Evolutionary conservation across 2,797 vertebrate species (phyloP).

Genomic region (Acropternis orthonyx): DNA sequence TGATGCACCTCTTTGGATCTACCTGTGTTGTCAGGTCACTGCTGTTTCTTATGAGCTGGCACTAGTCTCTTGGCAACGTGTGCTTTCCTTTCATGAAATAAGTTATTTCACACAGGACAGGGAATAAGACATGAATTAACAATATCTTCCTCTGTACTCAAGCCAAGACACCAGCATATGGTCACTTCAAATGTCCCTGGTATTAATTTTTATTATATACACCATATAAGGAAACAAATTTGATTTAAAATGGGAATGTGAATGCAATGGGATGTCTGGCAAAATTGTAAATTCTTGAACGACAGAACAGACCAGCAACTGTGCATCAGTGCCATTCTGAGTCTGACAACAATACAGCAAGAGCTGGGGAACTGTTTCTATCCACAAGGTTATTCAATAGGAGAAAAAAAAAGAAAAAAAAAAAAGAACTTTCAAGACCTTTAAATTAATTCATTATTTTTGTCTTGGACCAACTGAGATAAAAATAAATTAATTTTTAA

Average conservation of each 20-base stretch:
- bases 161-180: background rate
- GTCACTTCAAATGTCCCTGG: background rate
- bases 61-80: accelerated
- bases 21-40: background rate
- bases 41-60: background rate
- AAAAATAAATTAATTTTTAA: background rate
- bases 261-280: background rate
- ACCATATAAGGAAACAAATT: background rate
- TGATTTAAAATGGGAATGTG: background rate
- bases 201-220: background rate
- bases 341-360: background rate
- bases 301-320: background rate
- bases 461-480: background rate
- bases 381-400: background rate
- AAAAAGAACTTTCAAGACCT: background rate
- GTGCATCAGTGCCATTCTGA: background rate
- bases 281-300: background rate
- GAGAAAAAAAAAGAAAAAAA: background rate
- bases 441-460: background rate
- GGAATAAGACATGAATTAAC: background rate
- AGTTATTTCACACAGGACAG: background rate
- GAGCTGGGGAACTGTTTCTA: background rate
- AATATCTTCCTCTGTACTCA: background rate
- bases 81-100: background rate
- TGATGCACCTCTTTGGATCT: background rate